These are phyloP conservation scores for Drosophila ironensis DNA, from an alignment of 1,140 invertebrate genomes.

Conservation along the genomic window DNA sequence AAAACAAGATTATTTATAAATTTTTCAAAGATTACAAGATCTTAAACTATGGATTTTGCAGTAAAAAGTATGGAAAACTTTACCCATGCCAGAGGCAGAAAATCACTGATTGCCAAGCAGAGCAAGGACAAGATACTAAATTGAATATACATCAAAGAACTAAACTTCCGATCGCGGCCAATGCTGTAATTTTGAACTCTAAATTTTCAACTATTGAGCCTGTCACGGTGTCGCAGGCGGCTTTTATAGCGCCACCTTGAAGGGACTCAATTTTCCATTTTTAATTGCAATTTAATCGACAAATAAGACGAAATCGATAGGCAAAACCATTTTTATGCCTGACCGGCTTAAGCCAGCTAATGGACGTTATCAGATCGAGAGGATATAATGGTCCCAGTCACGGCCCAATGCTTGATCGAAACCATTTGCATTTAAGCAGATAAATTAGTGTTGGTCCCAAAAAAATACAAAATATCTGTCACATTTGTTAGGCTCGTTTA, in stretches of 20 bases:
- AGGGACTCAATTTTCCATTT: not conserved
- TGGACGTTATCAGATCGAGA: not conserved
- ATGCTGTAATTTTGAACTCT: not conserved
- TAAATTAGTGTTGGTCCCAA: constrained; percentile 24
- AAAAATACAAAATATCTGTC: constrained; percentile 8
- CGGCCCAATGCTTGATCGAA: constrained; percentile 39
- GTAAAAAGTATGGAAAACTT: not conserved
- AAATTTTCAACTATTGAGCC: constrained; percentile 7
- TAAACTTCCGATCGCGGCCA: not conserved
- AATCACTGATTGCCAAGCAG: constrained; percentile 30
- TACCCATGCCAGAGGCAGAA: constrained; percentile 46
- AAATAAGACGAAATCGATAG: constrained; percentile 25
- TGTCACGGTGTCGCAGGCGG: not conserved
- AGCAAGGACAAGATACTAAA: constrained; percentile 24
- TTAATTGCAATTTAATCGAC: constrained; percentile 49
- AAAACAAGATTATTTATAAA: no score
- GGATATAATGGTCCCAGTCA: constrained; percentile 1
- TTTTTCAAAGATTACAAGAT: no score
- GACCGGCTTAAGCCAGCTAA: constrained; percentile 6
- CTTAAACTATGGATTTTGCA: no score
- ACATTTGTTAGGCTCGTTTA: not conserved
- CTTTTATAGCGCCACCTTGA: constrained; percentile 47
- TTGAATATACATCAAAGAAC: constrained; percentile 32
- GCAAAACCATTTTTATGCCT: constrained; percentile 30
- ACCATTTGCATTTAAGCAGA: constrained; percentile 23